phyloP scores from a whole-genome alignment of 2,113 vertebrate species.

The Orycteropus afer region DNA sequence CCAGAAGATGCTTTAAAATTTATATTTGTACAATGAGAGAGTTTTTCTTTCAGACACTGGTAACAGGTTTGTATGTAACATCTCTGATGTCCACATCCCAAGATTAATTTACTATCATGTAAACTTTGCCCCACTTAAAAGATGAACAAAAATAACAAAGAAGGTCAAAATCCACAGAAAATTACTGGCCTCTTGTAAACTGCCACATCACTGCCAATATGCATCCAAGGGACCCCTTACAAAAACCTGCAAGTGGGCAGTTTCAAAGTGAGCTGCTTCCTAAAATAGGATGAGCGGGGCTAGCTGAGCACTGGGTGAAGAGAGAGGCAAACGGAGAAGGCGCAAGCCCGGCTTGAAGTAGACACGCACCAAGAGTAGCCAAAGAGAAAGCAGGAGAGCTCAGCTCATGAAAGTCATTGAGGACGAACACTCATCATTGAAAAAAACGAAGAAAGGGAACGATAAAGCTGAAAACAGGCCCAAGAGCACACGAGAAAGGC shows the following conservation, averaged over 20 bases:
- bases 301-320: background rate
- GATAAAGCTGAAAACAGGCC: background rate
- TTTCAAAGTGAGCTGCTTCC: background rate
- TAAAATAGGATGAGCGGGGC: background rate
- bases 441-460: background rate
- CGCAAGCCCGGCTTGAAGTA: background rate
- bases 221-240: background rate
- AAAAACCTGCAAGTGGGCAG: background rate
- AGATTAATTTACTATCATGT: background rate
- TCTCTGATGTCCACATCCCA: slow-evolving; percentile 6
- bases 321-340: background rate
- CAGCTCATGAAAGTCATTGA: background rate
- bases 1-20: slow-evolving; percentile 54
- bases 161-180: background rate
- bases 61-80: slow-evolving; percentile 27
- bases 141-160: background rate
- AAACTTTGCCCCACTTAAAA: background rate
- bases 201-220: background rate
- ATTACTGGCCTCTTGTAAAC: background rate
- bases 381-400: background rate
- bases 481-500: background rate
- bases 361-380: background rate
- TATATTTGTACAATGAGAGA: slow-evolving; percentile 71
- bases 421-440: background rate
- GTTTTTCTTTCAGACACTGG: slow-evolving; percentile 22